phyloP scores from a whole-genome alignment of 2,113 vertebrate species.

The Hiodon tergisus region DNA sequence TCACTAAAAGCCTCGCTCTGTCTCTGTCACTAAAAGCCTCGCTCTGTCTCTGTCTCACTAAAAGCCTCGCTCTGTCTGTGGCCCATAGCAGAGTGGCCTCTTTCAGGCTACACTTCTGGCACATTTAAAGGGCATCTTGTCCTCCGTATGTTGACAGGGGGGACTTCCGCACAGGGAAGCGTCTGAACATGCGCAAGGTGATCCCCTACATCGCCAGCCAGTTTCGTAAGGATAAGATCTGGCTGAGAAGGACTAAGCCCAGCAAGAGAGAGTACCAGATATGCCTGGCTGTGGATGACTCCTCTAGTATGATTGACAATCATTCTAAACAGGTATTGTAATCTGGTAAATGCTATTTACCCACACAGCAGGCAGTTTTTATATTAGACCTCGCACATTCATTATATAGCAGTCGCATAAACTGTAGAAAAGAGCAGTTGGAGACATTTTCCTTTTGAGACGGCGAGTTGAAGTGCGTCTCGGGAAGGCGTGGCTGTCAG shows the following conservation, averaged over 20 bases:
- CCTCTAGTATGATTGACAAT: conserved; percentile 96
- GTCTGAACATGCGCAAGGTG: conserved; percentile 96
- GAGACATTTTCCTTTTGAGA: background rate
- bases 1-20: too few species aligned
- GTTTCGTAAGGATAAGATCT: conserved; percentile 97
- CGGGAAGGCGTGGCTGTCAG: background rate
- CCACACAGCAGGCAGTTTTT: background rate
- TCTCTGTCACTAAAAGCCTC: too few species aligned
- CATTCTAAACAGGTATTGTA: conserved; percentile 88
- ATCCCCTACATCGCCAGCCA: conserved; percentile 97
- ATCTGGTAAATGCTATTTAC: background rate
- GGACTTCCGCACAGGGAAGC: conserved; percentile 92
- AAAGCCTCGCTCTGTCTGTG: too few species aligned
- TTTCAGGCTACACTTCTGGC: background rate
- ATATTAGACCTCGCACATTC: background rate
- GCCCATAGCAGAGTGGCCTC: background rate
- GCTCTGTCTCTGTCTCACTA: background rate
- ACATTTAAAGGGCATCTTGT: background rate
- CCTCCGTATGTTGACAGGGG: conserved; percentile 61
- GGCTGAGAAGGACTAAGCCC: conserved; percentile 92
- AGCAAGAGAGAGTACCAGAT: conserved; percentile 97
- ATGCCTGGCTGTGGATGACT: conserved; percentile 92
- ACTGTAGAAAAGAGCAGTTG: background rate
- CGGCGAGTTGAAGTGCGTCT: background rate
- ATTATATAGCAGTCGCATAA: background rate